Evolutionary conservation across 2,797 vertebrate genomes (phyloP).

Genomic region (Sandelia bainsii): DNA sequence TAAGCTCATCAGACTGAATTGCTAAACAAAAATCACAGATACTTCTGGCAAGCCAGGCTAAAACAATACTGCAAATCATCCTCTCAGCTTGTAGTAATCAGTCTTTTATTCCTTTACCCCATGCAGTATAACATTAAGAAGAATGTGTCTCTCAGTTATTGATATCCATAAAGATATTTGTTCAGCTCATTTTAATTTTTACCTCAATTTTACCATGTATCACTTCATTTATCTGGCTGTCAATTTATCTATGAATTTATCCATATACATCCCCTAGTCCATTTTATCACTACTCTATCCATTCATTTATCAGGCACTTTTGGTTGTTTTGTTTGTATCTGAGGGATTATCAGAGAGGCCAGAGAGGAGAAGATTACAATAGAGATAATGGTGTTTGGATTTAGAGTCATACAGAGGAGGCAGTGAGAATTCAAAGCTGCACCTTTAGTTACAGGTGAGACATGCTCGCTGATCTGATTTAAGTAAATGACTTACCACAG

Average conservation of each 20-base stretch:
- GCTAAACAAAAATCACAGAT: conserved; percentile 9
- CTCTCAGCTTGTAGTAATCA: not conserved
- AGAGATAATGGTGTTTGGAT: conserved; percentile 79
- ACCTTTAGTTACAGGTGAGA: conserved; percentile 74
- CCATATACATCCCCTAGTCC: not conserved
- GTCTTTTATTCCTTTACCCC: not conserved
- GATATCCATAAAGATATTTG: not conserved
- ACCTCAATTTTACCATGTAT: not conserved
- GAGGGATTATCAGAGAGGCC: conserved; percentile 70
- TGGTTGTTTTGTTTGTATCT: conserved; percentile 46
- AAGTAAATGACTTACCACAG: conserved; percentile 35
- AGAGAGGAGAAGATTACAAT: conserved; percentile 78
- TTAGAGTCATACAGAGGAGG: conserved; percentile 61
- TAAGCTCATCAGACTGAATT: not conserved
- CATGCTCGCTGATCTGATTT: conserved; percentile 53
- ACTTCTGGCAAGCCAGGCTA: not conserved
- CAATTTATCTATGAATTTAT: conserved; percentile 11
- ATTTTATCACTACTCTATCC: conserved; percentile 21
- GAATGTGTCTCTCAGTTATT: not conserved
- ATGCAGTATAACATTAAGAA: not conserved
- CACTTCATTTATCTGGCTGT: not conserved
- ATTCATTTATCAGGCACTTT: conserved; percentile 44
- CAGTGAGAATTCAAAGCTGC: conserved; percentile 54
- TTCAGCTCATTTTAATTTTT: not conserved
- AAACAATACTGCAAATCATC: conserved; percentile 14